Percentiles rank a stretch among this genome's conserved stretches.
phyloP scores from a whole-genome alignment of 1,140 invertebrate genomes.

The Eriocheir sinensis region DNA sequence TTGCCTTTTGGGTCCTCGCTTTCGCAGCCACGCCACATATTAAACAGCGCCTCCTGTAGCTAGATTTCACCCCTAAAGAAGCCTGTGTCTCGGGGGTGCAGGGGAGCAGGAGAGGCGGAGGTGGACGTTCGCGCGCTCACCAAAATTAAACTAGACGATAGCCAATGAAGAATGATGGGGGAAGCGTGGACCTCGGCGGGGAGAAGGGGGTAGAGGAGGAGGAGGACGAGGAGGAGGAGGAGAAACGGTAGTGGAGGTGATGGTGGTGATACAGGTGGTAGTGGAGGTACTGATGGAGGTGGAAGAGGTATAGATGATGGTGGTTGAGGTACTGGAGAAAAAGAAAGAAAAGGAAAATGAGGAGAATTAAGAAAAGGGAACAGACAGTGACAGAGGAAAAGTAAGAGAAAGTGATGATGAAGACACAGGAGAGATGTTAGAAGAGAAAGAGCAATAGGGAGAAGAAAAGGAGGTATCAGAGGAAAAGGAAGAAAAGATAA shows the following conservation, averaged over 20 bases:
- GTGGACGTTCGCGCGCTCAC: constrained; percentile 24
- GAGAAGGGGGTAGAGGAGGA: background rate
- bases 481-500: no score
- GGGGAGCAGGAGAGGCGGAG: background rate
- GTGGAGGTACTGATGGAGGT: background rate
- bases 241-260: background rate
- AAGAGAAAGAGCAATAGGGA: no score
- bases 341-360: background rate
- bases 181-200: background rate
- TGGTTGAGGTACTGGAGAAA: background rate
- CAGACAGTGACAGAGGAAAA: background rate
- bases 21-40: no score
- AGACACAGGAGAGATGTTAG: no score
- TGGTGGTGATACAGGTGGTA: background rate
- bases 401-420: background rate
- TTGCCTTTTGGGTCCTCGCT: no score
- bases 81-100: no score
- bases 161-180: constrained; percentile 70
- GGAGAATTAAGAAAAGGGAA: background rate
- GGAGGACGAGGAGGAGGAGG: no score
- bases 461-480: no score
- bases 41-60: background rate
- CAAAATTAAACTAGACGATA: constrained; percentile 71
- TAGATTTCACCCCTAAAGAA: background rate
- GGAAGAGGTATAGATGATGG: background rate